Percentiles rank a stretch among this genome's conserved stretches.
These are phyloP conservation scores for Aporophyla nigra DNA, from an alignment of 2,888 invertebrate genomes.

Conservation along the genomic window DNA sequence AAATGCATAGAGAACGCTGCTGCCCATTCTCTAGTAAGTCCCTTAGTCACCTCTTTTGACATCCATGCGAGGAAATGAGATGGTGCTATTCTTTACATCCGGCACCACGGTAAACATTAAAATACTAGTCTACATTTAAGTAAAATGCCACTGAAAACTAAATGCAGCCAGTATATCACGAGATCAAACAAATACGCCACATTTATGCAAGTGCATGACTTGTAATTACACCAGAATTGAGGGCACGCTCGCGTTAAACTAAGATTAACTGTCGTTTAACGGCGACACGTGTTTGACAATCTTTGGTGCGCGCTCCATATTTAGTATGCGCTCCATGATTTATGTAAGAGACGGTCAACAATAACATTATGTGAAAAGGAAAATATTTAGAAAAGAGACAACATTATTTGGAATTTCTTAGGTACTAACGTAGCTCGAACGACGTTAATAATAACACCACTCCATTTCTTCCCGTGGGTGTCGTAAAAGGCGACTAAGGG, in stretches of 20 bases:
- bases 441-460: too few species aligned
- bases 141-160: background rate
- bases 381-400: background rate
- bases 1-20: too few species aligned
- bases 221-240: slow-evolving; percentile 59
- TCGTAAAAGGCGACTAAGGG: too few species aligned
- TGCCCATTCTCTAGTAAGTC: too few species aligned
- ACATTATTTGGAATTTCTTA: background rate
- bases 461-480: too few species aligned
- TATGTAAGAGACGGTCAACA: slow-evolving; percentile 23
- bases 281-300: slow-evolving; percentile 79
- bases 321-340: slow-evolving; percentile 50
- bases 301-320: slow-evolving; percentile 58
- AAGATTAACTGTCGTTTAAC: slow-evolving; percentile 78
- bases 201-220: slow-evolving; percentile 62
- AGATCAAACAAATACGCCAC: slow-evolving; percentile 35
- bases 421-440: background rate
- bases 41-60: too few species aligned
- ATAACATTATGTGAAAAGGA: background rate
- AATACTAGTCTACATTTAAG: background rate
- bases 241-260: slow-evolving; percentile 68
- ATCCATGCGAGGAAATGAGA: too few species aligned
- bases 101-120: background rate
- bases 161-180: background rate
- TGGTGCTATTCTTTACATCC: too few species aligned